Conservation (phyloP, 2,797 vertebrate species). For the Helarctos malayanus region DNA sequence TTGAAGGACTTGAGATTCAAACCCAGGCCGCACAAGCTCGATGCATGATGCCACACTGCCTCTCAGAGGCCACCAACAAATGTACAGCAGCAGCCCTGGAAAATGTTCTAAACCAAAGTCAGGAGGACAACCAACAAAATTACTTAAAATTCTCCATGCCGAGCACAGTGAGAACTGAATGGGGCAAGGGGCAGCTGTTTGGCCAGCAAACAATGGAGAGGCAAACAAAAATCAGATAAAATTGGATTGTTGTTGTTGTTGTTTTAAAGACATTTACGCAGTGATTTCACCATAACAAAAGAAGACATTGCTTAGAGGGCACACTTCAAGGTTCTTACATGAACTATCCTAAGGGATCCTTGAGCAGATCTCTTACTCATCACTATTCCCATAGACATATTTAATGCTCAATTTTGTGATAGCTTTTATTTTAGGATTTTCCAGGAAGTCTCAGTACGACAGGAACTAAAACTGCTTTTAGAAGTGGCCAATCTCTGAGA, state of each 20-base stretch:
- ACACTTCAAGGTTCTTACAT: not conserved
- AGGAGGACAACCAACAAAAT: not conserved
- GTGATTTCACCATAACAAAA: slow-evolving; percentile 25
- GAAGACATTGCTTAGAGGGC: slow-evolving; percentile 11
- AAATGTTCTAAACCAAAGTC: not conserved
- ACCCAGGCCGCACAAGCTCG: not conserved
- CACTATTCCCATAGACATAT: not conserved
- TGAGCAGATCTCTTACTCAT: not conserved
- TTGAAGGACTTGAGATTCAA: slow-evolving; percentile 5
- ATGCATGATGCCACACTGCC: slow-evolving; percentile 66
- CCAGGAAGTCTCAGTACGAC: not conserved
- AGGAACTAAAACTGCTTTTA: slow-evolving; percentile 42
- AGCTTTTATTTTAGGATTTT: slow-evolving; percentile 63
- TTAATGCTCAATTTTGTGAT: slow-evolving; percentile 41
- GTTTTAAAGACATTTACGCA: not conserved
- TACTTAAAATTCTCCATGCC: slow-evolving; percentile 4
- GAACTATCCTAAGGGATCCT: not conserved
- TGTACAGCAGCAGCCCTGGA: not conserved
- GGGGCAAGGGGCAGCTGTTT: not conserved
- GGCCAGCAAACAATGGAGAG: not conserved
- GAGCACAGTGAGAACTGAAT: slow-evolving; percentile 14
- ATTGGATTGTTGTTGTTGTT: not conserved
- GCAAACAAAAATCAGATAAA: slow-evolving; percentile 60
- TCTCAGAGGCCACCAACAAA: slow-evolving; percentile 63
- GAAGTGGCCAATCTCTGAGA: slow-evolving; percentile 28